phyloP scores from a whole-genome alignment of 1,140 invertebrate species.

The Drosophila paulistorum region DNA sequence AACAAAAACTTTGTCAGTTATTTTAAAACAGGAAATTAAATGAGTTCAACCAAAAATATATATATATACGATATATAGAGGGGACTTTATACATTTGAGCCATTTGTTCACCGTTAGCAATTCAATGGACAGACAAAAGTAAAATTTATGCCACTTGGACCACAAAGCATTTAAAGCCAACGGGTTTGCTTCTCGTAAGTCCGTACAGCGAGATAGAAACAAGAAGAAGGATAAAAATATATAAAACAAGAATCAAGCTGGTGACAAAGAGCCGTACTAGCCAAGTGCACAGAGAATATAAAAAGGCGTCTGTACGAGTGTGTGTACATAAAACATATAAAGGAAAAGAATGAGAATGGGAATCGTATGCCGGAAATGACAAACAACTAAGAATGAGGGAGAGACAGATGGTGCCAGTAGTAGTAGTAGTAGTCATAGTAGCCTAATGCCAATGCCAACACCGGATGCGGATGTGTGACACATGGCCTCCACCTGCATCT shows the following conservation, averaged over 20 bases:
- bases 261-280: not conserved
- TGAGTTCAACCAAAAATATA: conserved; percentile 11
- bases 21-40: conserved; percentile 15
- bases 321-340: conserved; percentile 40
- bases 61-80: not conserved
- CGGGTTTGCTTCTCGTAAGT: not conserved
- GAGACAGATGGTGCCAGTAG: not conserved
- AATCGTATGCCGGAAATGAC: conserved; percentile 70
- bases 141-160: conserved; percentile 1
- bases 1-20: conserved; percentile 5
- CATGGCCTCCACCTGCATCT: conserved; percentile 45
- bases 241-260: conserved; percentile 6
- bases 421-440: conserved; percentile 7
- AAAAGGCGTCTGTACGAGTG: not conserved
- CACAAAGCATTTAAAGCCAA: conserved; percentile 16
- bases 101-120: not conserved
- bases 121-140: conserved; percentile 1
- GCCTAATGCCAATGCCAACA: conserved; percentile 75
- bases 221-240: not conserved
- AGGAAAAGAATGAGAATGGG: conserved; percentile 42
- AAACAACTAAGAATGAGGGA: conserved; percentile 42
- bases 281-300: conserved; percentile 1
- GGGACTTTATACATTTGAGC: not conserved
- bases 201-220: not conserved
- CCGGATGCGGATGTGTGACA: conserved; percentile 76